Percentiles rank a stretch among this genome's conserved stretches.
phyloP scores from a whole-genome alignment of 2,797 vertebrate species.

The Odontamblyopus rebecca region DNA sequence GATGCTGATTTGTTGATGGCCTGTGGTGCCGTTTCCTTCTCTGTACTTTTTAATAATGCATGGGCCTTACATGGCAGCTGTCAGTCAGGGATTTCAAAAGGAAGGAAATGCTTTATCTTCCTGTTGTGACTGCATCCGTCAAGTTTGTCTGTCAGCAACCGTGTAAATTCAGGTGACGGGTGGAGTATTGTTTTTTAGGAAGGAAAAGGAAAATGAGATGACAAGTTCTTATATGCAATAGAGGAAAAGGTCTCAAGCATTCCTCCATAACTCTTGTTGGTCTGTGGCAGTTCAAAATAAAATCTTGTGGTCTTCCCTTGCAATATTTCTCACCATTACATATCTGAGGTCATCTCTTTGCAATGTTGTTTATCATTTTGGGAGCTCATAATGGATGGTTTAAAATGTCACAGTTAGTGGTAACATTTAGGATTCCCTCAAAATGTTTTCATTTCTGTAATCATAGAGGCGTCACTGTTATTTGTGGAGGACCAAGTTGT shows the following conservation, averaged over 20 bases:
- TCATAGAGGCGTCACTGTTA: background rate
- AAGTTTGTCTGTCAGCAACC: conserved; percentile 2
- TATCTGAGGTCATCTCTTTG: conserved; percentile 38
- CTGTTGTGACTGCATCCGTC: conserved; percentile 21
- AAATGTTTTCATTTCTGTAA: conserved; percentile 30
- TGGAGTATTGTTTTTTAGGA: conserved; percentile 18
- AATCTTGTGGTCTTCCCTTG: conserved; percentile 40
- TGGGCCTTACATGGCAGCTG: conserved; percentile 33
- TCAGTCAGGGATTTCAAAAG: conserved; percentile 31
- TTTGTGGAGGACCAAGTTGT: background rate
- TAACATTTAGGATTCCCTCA: conserved; percentile 33
- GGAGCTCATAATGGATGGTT: conserved; percentile 44
- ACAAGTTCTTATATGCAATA: conserved; percentile 7
- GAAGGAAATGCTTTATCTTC: conserved; percentile 14
- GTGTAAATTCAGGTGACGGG: conserved; percentile 2
- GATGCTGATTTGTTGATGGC: conserved; percentile 18
- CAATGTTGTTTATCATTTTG: conserved; percentile 45
- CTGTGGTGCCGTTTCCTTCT: conserved; percentile 39
- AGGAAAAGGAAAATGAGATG: conserved; percentile 10
- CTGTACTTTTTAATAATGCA: conserved; percentile 41
- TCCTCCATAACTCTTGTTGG: conserved; percentile 20
- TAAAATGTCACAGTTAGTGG: conserved; percentile 45
- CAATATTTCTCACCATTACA: conserved; percentile 3
- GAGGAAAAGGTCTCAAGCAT: conserved; percentile 23
- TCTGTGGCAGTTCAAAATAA: conserved; percentile 47